Evolutionary conservation across 2,113 vertebrate species (phyloP).

Genomic region (Gadus chalcogrammus): DNA sequence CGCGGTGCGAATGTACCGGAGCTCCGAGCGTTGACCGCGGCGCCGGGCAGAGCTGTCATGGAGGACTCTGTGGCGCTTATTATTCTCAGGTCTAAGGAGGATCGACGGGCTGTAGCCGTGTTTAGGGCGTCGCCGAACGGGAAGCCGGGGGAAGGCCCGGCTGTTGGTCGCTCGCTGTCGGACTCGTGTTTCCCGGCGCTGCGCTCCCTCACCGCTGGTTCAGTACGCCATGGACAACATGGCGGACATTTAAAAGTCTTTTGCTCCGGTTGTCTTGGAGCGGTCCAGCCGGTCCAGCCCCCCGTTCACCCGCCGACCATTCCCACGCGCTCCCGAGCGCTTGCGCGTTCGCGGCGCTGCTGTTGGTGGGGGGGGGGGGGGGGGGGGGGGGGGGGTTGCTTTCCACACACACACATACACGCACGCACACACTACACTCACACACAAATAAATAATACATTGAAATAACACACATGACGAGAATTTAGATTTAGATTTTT

Average conservation of each 20-base stretch:
- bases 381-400: conserved; percentile 64
- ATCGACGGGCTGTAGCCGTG: conserved; percentile 66
- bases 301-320: conserved; percentile 67
- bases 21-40: conserved; percentile 84
- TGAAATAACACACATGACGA: conserved; percentile 23
- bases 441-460: conserved; percentile 13
- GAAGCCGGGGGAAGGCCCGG: conserved; percentile 85
- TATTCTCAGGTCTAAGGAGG: conserved; percentile 59
- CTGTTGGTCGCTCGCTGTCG: conserved; percentile 81
- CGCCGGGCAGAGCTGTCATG: conserved; percentile 87
- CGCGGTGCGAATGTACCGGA: conserved; percentile 74
- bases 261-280: conserved; percentile 86
- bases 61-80: conserved; percentile 82
- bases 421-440: conserved; percentile 20
- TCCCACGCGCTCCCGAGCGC: conserved; percentile 87
- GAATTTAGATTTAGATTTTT: neutral
- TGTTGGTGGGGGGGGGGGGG: conserved; percentile 17
- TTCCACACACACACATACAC: conserved; percentile 12
- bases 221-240: conserved; percentile 99
- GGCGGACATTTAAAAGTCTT: conserved; percentile 97
- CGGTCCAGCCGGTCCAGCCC: too few relatives aligned
- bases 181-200: conserved; percentile 83
- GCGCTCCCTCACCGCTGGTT: conserved; percentile 83
- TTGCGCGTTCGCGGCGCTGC: conserved; percentile 79
- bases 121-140: conserved; percentile 83